phyloP scores from a whole-genome alignment of 1,140 invertebrate species.

The Eubasilissa regina region DNA sequence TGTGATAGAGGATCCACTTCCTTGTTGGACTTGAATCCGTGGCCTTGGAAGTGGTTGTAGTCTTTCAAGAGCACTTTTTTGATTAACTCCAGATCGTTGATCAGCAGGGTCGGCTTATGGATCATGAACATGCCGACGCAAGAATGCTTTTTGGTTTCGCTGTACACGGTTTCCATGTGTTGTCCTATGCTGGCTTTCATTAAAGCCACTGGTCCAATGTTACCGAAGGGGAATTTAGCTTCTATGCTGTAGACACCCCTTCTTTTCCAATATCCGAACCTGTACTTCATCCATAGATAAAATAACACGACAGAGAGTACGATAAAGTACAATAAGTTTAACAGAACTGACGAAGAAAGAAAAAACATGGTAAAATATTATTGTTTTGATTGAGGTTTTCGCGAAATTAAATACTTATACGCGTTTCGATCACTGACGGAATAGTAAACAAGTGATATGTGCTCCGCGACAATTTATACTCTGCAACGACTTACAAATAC shows the following conservation, averaged over 20 bases:
- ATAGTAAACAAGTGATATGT: no score
- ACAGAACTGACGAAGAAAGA: no score
- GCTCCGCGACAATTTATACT: no score
- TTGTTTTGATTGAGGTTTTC: no score
- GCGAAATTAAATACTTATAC: no score
- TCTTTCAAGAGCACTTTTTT: conserved; percentile 76
- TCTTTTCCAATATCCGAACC: conserved; percentile 66
- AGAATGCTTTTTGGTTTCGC: conserved; percentile 52
- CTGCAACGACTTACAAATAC: no score
- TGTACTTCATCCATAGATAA: conserved; percentile 66
- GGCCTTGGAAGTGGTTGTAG: conserved; percentile 72
- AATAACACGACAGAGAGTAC: conserved; percentile 10
- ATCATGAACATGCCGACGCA: conserved; percentile 64
- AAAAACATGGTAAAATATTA: no score
- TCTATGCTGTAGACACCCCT: conserved; percentile 65
- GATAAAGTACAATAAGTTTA: conserved; percentile 9
- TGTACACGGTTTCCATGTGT: conserved; percentile 52
- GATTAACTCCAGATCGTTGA: conserved; percentile 75
- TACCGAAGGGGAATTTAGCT: conserved; percentile 62
- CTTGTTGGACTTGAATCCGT: conserved; percentile 68
- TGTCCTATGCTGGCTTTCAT: conserved; percentile 61
- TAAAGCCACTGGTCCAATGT: conserved; percentile 54
- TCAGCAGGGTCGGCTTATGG: conserved; percentile 69
- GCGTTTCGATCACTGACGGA: no score
- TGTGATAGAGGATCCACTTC: conserved; percentile 69